These are phyloP conservation scores for Pristis pectinata DNA, from an alignment of 2,797 vertebrate species.

Conservation along the genomic window DNA sequence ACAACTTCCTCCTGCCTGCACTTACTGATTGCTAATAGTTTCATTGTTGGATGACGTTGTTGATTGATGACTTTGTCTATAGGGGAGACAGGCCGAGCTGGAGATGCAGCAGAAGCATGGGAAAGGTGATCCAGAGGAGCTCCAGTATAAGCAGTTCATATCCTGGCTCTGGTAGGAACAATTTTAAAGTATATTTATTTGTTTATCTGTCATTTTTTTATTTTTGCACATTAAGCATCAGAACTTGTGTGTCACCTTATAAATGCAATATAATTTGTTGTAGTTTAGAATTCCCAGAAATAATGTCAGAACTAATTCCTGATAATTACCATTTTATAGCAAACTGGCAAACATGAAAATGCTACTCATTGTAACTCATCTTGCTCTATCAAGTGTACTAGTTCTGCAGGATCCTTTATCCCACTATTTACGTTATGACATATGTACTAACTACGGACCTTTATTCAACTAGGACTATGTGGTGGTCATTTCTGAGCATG, in stretches of 20 bases:
- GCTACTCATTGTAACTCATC: background rate
- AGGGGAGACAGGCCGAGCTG: conserved; percentile 85
- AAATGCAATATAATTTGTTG: background rate
- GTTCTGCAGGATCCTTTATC: background rate
- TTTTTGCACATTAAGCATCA: background rate
- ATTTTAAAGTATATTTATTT: background rate
- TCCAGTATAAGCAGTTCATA: conserved; percentile 76
- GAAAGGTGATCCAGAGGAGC: conserved; percentile 70
- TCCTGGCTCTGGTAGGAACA: conserved; percentile 86
- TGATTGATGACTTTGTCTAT: conserved; percentile 47
- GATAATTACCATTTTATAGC: background rate
- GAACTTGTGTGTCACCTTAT: no score
- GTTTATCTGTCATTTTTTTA: no score
- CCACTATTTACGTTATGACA: background rate
- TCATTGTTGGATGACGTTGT: conserved; percentile 29
- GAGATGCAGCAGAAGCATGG: conserved; percentile 81
- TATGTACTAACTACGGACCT: background rate
- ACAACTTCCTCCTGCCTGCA: conserved; percentile 23
- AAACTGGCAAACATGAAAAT: background rate
- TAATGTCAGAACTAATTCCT: background rate
- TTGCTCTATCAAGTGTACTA: background rate
- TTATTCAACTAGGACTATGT: background rate
- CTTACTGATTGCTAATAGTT: conserved; percentile 25
- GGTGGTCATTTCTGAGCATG: background rate
- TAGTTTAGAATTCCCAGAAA: background rate